Conservation (phyloP, 2,888 invertebrate genomes). For the Nephrotoma appendiculata region DNA sequence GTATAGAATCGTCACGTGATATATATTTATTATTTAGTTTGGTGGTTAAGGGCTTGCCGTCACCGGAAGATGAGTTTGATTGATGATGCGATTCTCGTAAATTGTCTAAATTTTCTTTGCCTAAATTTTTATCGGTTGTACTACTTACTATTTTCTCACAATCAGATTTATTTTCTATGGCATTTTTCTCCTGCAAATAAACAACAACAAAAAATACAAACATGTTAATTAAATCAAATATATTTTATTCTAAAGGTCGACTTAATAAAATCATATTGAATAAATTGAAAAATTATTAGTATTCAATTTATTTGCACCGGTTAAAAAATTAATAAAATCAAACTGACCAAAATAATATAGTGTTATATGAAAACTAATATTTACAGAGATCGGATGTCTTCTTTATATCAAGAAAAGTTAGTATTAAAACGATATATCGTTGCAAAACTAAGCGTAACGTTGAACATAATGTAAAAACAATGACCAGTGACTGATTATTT, state of each 20-base stretch:
- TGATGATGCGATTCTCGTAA: background rate
- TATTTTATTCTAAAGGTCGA: background rate
- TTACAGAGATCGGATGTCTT: background rate
- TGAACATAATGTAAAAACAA: background rate
- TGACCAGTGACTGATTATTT: background rate
- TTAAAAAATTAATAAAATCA: background rate
- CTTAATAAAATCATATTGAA: background rate
- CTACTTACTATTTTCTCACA: background rate
- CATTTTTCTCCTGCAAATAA: background rate
- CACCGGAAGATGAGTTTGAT: background rate
- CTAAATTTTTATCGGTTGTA: background rate
- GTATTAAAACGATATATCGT: background rate
- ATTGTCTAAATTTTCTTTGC: background rate
- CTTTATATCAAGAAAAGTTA: background rate
- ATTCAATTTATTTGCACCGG: background rate
- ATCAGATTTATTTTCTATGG: background rate
- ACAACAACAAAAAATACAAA: background rate
- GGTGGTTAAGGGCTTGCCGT: background rate
- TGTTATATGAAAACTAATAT: background rate
- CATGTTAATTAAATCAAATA: background rate
- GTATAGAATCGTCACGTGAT: background rate
- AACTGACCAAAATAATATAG: background rate
- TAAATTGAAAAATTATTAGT: background rate
- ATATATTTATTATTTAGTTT: background rate
- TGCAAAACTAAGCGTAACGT: background rate